Conservation (phyloP, 1,140 invertebrate species). For the Sycophila sp. region DNA sequence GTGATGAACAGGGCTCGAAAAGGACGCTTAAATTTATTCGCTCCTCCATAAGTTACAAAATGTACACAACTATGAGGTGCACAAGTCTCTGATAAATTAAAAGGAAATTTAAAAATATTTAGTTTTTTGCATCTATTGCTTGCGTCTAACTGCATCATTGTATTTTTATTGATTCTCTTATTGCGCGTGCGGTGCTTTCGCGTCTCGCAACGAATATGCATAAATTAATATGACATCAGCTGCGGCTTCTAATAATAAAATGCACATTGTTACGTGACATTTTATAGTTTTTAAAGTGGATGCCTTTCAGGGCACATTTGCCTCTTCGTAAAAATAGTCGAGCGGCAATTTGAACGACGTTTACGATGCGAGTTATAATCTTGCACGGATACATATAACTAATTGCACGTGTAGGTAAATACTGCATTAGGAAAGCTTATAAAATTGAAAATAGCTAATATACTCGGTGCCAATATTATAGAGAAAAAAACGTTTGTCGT, state of each 20-base stretch:
- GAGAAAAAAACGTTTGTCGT: no score
- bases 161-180: no score
- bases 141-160: no score
- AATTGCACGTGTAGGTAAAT: neutral
- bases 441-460: no score
- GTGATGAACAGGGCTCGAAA: neutral
- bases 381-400: neutral
- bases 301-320: no score
- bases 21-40: no score
- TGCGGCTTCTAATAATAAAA: neutral
- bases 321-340: neutral
- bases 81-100: no score
- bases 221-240: neutral
- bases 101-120: no score
- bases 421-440: slow-evolving; percentile 23
- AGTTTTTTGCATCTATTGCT: no score
- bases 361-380: neutral
- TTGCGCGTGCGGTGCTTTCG: slow-evolving; percentile 7
- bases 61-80: no score
- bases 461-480: no score
- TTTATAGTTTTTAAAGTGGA: neutral
- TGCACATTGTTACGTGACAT: neutral
- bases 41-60: no score
- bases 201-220: neutral
- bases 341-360: neutral